phyloP scores from a whole-genome alignment of 37 sponge, comb jelly and placozoan genomes.

The Beroe forskalii region DNA sequence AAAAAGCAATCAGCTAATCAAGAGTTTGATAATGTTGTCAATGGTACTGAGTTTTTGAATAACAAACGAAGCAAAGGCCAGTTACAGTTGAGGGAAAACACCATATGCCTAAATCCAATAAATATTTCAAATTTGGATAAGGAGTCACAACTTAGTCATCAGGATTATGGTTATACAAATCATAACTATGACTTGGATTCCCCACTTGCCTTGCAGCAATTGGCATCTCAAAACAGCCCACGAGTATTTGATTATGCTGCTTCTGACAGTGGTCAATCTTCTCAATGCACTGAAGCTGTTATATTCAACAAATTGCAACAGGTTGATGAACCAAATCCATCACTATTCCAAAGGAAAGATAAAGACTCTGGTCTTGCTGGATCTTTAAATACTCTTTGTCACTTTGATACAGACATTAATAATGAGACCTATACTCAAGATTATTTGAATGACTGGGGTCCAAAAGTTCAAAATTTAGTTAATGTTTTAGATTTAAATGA shows the following conservation, averaged over 20 bases:
- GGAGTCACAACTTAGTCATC: not conserved
- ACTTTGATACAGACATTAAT: slow-evolving; percentile 25
- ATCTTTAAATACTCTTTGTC: slow-evolving; percentile 27
- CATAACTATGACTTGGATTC: slow-evolving; percentile 47
- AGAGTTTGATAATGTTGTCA: slow-evolving; percentile 32
- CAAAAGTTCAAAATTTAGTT: slow-evolving; percentile 39
- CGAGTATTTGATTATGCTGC: slow-evolving; percentile 38
- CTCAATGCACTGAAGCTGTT: slow-evolving; percentile 47
- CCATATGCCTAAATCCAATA: slow-evolving; percentile 46
- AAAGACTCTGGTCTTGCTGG: slow-evolving; percentile 61
- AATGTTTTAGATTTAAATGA: slow-evolving; percentile 45
- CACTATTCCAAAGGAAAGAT: not conserved
- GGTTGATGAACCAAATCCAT: slow-evolving; percentile 12
- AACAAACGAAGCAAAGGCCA: slow-evolving; percentile 3
- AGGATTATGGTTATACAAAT: slow-evolving; percentile 33
- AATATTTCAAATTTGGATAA: slow-evolving; percentile 20
- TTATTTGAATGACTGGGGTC: slow-evolving; percentile 31
- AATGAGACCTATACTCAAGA: slow-evolving; percentile 37
- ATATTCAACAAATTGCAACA: slow-evolving; percentile 52
- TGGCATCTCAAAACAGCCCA: not conserved
- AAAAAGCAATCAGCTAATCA: not conserved
- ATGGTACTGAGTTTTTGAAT: not conserved
- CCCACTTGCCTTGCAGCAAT: not conserved
- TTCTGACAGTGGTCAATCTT: slow-evolving; percentile 52
- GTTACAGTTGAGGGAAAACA: slow-evolving; percentile 8